Evolutionary conservation across 2,797 vertebrate genomes (phyloP), one percentile per base, ranked within the genome.

Genomic region (Antennarius maculatus): DNA sequence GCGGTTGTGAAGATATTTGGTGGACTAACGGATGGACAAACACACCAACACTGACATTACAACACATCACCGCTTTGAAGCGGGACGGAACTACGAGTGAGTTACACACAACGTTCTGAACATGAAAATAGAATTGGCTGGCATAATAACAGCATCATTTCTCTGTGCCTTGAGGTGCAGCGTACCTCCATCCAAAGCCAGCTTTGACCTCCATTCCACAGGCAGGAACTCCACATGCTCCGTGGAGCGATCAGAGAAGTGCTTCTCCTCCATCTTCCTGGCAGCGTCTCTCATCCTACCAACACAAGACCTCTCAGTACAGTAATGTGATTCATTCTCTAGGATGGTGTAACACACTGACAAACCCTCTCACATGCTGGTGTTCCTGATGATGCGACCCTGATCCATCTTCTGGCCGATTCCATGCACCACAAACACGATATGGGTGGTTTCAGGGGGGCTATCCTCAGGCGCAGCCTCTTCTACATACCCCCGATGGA

Each of bases 391-490:
- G 77, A 99, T 99, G 87, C 98, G 96, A 15, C 97, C 97, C 91
- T 98, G 96, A 91, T 99, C 98, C 97, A 99, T 99, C 89, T 99
- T 99, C 93, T 99, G 97, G 51, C 98, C 98, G 63, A 99, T 99
- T 29, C 98, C 98, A 81, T 99, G 98, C 27, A 99, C 96, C 65
- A 99, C 98, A 88, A 99, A 99, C 57, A 98, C 97, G 27, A 99
- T 94, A 74, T 99, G 98, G 15, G 95, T 97, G 0, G 96, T 97
- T 76, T 97, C 95, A 5, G 97, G 97, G 8, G 96, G 96, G 69
- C 97, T 95, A 89, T 99, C 97, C 85, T 99, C 97, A 27, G 96
- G 92, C 0, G 97, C 96, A 13, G 98, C 96, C 91, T 99, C 97
- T 83, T 99, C 97, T 39, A 99, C 96, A n/a, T 94, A 99, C 66